phyloP scores from a whole-genome alignment of 2,797 vertebrate species.

The Dallia pectoralis region DNA sequence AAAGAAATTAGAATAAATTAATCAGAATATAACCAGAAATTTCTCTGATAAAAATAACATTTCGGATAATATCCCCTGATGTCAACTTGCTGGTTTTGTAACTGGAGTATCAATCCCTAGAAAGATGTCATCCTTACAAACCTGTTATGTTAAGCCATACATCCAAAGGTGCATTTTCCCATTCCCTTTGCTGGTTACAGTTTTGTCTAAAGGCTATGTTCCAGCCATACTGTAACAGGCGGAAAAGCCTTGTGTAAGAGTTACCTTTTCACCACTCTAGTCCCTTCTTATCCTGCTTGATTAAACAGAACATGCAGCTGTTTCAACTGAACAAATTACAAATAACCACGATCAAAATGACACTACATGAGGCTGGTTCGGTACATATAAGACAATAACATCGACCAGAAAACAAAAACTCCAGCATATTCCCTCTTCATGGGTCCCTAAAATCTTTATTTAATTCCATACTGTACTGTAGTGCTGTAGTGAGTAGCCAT shows the following conservation, averaged over 20 bases:
- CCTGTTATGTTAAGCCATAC: slow-evolving; percentile 29
- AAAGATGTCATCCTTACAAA: not conserved
- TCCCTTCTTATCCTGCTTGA: slow-evolving; percentile 50
- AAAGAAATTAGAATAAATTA: not conserved
- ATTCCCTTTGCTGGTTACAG: slow-evolving; percentile 24
- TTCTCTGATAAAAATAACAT: not conserved
- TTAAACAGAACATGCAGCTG: slow-evolving; percentile 65
- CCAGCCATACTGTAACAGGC: slow-evolving; percentile 42
- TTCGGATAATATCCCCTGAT: not conserved
- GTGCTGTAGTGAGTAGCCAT: not conserved
- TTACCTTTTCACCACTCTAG: slow-evolving; percentile 23
- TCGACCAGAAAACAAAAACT: not conserved
- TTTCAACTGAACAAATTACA: slow-evolving; percentile 67
- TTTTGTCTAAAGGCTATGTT: slow-evolving; percentile 42
- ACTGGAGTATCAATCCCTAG: not conserved
- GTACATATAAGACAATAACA: not conserved
- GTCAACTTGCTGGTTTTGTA: not conserved
- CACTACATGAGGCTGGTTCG: not conserved
- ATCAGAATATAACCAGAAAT: slow-evolving; percentile 3
- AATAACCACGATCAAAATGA: slow-evolving; percentile 20
- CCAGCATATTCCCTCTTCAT: slow-evolving; percentile 11
- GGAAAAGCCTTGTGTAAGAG: slow-evolving; percentile 30
- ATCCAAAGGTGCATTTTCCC: slow-evolving; percentile 28
- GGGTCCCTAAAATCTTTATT: not conserved
- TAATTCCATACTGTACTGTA: not conserved